Percentiles rank a stretch among this genome's conserved stretches.
phyloP scores from a whole-genome alignment of 2,113 vertebrate species.

The Cairina moschata region DNA sequence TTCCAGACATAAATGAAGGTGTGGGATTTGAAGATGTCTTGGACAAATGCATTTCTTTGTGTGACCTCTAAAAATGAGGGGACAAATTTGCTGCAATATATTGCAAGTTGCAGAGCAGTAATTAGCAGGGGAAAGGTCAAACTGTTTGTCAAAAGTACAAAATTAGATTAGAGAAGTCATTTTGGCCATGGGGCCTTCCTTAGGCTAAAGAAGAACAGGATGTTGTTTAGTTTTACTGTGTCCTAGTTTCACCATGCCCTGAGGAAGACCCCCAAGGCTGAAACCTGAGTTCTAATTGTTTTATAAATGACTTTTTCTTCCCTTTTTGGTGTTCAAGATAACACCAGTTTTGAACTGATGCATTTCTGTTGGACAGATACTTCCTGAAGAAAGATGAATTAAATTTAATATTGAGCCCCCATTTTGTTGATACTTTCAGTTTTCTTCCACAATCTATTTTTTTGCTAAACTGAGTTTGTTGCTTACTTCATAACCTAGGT shows the following conservation, averaged over 20 bases:
- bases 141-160: constrained; percentile 50
- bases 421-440: not conserved
- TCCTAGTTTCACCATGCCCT: constrained; percentile 70
- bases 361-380: not conserved
- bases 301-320: constrained; percentile 69
- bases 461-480: not conserved
- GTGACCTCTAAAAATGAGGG: constrained; percentile 33
- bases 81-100: not conserved
- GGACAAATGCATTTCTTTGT: not conserved
- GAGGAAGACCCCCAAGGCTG: constrained; percentile 71
- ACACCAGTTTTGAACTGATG: not conserved
- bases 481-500: not conserved
- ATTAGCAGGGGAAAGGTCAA: constrained; percentile 63
- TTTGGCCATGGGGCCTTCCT: constrained; percentile 71
- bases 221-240: constrained; percentile 60
- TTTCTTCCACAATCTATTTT: not conserved
- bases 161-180: constrained; percentile 63
- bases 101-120: constrained; percentile 2
- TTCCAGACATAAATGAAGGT: not conserved
- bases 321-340: constrained; percentile 54
- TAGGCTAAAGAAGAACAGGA: constrained; percentile 72
- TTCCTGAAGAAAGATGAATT: constrained; percentile 30
- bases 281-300: constrained; percentile 70
- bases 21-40: not conserved
- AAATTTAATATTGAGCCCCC: not conserved